These are phyloP conservation scores for Glareola pratincola DNA, from an alignment of 2,113 vertebrate genomes.

Conservation along the genomic window DNA sequence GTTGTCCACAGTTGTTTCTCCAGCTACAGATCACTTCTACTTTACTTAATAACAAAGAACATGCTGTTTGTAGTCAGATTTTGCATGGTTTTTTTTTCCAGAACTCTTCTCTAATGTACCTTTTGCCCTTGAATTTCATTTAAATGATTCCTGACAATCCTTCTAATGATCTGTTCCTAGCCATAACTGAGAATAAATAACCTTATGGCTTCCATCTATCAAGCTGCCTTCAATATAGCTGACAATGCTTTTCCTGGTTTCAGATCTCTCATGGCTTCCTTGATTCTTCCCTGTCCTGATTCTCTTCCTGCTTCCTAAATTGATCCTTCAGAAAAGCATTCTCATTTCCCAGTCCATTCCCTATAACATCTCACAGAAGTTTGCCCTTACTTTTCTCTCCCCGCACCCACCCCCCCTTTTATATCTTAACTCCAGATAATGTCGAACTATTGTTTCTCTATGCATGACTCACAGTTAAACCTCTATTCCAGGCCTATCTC, in stretches of 20 bases:
- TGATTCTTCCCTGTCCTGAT: not conserved
- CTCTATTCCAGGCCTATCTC: not conserved
- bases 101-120: not conserved
- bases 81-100: not conserved
- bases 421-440: not conserved
- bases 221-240: not conserved
- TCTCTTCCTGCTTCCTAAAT: not conserved
- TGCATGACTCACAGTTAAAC: not conserved
- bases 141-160: not conserved
- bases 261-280: not conserved
- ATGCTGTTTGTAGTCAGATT: not conserved
- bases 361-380: not conserved
- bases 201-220: not conserved
- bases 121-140: not conserved
- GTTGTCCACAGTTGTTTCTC: not conserved
- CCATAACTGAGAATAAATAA: not conserved
- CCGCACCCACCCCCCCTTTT: accelerated
- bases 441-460: not conserved
- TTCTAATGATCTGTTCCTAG: not conserved
- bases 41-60: not conserved
- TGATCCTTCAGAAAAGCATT: not conserved
- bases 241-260: not conserved
- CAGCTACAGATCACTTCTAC: not conserved
- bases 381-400: not conserved
- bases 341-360: not conserved